Evolutionary conservation across 2,113 vertebrate species (phyloP).

Genomic region (Etia nguti): DNA sequence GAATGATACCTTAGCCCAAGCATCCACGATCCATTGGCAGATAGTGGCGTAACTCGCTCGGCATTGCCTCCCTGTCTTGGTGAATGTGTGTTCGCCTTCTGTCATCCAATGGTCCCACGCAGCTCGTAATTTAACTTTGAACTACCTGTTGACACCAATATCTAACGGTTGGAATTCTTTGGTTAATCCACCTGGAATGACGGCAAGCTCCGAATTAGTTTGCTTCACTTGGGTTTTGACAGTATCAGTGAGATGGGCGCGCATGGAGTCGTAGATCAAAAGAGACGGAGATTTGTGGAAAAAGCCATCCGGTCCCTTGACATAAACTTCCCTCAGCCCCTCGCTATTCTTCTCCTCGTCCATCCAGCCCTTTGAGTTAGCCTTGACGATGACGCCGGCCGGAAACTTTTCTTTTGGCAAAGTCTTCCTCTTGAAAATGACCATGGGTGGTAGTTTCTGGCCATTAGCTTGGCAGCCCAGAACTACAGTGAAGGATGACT

Average conservation of each 20-base stretch:
- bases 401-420: background rate
- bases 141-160: accelerated
- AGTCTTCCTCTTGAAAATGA: background rate
- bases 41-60: background rate
- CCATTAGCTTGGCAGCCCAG: background rate
- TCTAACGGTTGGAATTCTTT: background rate
- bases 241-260: background rate
- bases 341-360: accelerated
- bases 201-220: accelerated
- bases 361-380: background rate
- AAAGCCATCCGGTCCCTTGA: background rate
- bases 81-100: background rate
- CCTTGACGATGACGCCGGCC: accelerated
- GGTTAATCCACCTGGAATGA: background rate
- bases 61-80: background rate
- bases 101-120: background rate
- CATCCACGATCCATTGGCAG: background rate
- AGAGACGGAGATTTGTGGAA: background rate
- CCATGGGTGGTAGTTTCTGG: too few species aligned
- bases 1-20: background rate
- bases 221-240: accelerated
- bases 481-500: background rate
- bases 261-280: background rate
- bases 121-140: background rate
- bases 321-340: background rate